Percentiles rank a stretch among this genome's conserved stretches.
Evolutionary conservation across 1,140 invertebrate genomes (phyloP).

Genomic region (Pristionchus pacificus): DNA sequence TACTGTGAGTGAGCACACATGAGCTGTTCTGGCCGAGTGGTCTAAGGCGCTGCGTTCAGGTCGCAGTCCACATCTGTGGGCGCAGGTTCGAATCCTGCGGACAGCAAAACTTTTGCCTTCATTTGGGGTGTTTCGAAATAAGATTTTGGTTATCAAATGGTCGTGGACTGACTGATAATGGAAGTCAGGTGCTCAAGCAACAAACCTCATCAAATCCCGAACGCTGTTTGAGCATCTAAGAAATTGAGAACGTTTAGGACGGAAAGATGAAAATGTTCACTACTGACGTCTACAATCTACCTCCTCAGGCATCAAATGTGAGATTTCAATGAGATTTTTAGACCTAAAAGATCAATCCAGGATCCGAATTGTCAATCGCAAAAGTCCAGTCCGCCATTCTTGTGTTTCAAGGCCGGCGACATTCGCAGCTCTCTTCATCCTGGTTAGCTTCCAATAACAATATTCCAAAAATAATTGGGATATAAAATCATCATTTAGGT

Average conservation of each 20-base stretch:
- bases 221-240: too few species aligned
- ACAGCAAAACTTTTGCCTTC: too few species aligned
- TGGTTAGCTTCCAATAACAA: not conserved
- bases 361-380: slow-evolving; percentile 31
- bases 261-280: too few species aligned
- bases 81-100: slow-evolving; percentile 53
- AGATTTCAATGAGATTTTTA: slow-evolving; percentile 1
- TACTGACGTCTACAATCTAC: slow-evolving; percentile 19
- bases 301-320: slow-evolving; percentile 24
- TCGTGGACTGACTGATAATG: too few species aligned
- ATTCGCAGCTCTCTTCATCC: slow-evolving; percentile 30
- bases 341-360: too few species aligned
- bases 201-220: too few species aligned
- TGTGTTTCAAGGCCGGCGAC: slow-evolving; percentile 24
- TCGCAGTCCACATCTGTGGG: slow-evolving; percentile 69
- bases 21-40: slow-evolving; percentile 84
- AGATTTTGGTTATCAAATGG: too few species aligned
- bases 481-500: too few species aligned
- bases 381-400: slow-evolving; percentile 21
- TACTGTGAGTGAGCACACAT: too few species aligned
- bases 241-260: too few species aligned
- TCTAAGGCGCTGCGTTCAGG: slow-evolving; percentile 88
- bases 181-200: too few species aligned
- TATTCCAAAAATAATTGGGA: not conserved
- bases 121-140: too few species aligned